These are phyloP conservation scores for Charadrius vociferus DNA, from an alignment of 2,113 vertebrate species.

Conservation along the genomic window DNA sequence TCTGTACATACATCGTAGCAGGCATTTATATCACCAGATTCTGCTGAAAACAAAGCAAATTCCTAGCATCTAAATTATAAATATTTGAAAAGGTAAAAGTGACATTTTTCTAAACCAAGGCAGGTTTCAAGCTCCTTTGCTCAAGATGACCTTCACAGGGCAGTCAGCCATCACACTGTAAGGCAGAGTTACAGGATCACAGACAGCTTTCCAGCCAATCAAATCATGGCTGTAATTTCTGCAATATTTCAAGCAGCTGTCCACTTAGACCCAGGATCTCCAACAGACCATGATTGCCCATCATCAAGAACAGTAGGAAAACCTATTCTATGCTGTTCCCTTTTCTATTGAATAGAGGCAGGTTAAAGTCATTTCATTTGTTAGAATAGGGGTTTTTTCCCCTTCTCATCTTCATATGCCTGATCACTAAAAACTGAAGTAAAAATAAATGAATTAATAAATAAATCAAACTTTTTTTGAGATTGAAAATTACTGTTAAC, in stretches of 20 bases:
- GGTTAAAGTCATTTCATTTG: background rate
- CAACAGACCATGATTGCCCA: background rate
- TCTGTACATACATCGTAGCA: background rate
- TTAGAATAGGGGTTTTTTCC: background rate
- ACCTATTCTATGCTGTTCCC: background rate
- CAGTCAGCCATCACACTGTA: background rate
- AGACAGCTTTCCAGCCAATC: background rate
- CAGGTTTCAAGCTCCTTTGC: conserved; percentile 10
- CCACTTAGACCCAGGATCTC: background rate
- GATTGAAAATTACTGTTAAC: background rate
- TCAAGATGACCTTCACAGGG: background rate
- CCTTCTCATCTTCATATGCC: background rate
- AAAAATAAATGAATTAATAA: background rate
- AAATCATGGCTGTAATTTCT: background rate
- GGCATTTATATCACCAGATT: background rate
- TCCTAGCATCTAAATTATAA: background rate
- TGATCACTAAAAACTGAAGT: background rate
- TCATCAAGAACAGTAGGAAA: background rate
- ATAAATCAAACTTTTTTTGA: background rate
- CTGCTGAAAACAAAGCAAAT: background rate
- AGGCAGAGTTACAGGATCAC: background rate
- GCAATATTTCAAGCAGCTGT: background rate
- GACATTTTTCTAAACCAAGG: background rate
- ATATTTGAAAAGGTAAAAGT: background rate
- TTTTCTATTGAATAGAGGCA: background rate